Conservation (phyloP, 1,140 invertebrate species). For the Zelostemma sp. region DNA sequence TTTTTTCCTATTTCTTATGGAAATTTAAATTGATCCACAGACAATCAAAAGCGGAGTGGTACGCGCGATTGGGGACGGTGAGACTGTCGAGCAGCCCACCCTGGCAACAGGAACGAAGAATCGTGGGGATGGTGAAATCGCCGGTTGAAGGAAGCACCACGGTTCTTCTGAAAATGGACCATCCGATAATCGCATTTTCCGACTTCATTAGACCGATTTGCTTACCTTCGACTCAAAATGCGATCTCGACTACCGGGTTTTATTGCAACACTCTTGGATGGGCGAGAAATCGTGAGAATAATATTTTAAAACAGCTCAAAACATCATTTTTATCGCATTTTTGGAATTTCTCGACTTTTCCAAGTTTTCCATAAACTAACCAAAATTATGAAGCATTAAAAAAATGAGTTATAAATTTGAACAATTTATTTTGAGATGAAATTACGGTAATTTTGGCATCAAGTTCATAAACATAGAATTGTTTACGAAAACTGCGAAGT, state of each 20-base stretch:
- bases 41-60: slow-evolving; percentile 88
- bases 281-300: slow-evolving; percentile 77
- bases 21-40: no score
- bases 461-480: no score
- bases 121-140: slow-evolving; percentile 90
- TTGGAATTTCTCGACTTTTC: no score
- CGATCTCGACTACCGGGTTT: slow-evolving; percentile 54
- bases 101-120: slow-evolving; percentile 88
- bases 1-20: no score
- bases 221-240: slow-evolving; percentile 71
- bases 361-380: no score
- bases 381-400: no score
- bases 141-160: slow-evolving; percentile 89
- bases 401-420: slow-evolving; percentile 10
- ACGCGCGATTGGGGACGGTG: slow-evolving; percentile 82
- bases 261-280: slow-evolving; percentile 87
- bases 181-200: slow-evolving; percentile 78
- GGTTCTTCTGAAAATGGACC: slow-evolving; percentile 84
- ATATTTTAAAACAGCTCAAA: neutral
- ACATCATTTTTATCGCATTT: neutral
- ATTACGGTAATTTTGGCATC: no score
- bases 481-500: no score
- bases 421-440: slow-evolving; percentile 17
- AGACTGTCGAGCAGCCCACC: slow-evolving; percentile 83
- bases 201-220: slow-evolving; percentile 89